These are phyloP conservation scores for Chrysodeixis includens DNA, from an alignment of 2,888 invertebrate species.

Conservation along the genomic window DNA sequence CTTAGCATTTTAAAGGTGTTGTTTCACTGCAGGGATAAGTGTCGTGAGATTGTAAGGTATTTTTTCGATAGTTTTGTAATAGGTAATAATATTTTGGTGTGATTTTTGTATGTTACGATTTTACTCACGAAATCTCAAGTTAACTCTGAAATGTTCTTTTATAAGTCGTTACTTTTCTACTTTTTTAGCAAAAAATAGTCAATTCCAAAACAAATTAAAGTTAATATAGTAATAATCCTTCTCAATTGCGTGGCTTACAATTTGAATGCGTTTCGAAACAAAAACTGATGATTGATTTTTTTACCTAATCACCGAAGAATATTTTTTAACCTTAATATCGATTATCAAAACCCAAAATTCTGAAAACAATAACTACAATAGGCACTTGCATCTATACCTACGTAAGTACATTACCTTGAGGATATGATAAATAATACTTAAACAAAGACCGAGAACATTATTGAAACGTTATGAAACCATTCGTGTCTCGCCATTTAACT, in stretches of 20 bases:
- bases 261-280: too few relatives aligned
- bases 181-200: too few relatives aligned
- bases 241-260: too few relatives aligned
- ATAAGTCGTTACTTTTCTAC: too few relatives aligned
- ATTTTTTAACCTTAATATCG: too few relatives aligned
- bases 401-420: conserved; percentile 44
- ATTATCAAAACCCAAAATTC: background rate
- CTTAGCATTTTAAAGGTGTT: conserved; percentile 42
- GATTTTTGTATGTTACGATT: background rate
- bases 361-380: conserved; percentile 8
- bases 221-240: too few relatives aligned
- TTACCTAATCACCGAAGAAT: too few relatives aligned
- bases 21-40: conserved; percentile 45
- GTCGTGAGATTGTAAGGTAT: conserved; percentile 36
- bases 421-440: conserved; percentile 47
- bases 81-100: too few relatives aligned
- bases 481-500: conserved; percentile 68
- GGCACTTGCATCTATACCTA: conserved; percentile 10
- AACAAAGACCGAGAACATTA: conserved; percentile 61
- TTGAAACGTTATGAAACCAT: conserved; percentile 71
- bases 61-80: background rate
- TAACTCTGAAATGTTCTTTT: too few relatives aligned
- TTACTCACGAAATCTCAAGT: too few relatives aligned
- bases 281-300: too few relatives aligned
- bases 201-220: too few relatives aligned